These are phyloP conservation scores for Cetoscarus ocellatus DNA, from an alignment of 2,797 vertebrate species.

Conservation along the genomic window DNA sequence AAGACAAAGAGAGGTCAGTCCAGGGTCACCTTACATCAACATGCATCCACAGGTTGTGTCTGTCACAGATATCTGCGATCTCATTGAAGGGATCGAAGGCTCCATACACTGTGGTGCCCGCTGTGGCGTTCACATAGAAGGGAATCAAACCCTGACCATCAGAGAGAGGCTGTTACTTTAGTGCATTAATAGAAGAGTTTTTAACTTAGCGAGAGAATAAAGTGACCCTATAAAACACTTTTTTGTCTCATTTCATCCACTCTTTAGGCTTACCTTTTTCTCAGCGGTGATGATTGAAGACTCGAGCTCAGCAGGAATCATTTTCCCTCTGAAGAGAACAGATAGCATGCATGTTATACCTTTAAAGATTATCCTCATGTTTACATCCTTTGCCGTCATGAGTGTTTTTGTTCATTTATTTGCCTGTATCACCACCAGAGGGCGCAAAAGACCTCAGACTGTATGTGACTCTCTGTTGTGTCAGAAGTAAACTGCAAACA, in stretches of 20 bases:
- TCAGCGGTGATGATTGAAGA: slow-evolving; percentile 73
- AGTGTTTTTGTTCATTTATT: too few species aligned
- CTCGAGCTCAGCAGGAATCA: slow-evolving; percentile 82
- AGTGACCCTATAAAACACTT: too few species aligned
- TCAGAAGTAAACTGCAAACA: too few species aligned
- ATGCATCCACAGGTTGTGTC: slow-evolving; percentile 82
- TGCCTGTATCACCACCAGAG: too few species aligned
- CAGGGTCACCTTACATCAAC: slow-evolving; percentile 74
- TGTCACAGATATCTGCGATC: slow-evolving; percentile 78
- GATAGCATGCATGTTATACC: neutral
- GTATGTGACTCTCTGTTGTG: too few species aligned
- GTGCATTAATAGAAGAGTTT: too few species aligned
- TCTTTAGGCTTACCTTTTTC: slow-evolving; percentile 59
- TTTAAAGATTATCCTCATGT: too few species aligned
- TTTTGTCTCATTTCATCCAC: too few species aligned
- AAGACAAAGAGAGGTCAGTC: neutral
- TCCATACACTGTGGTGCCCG: slow-evolving; percentile 57
- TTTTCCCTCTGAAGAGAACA: slow-evolving; percentile 77
- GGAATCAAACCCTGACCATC: slow-evolving; percentile 75
- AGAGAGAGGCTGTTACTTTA: slow-evolving; percentile 2
- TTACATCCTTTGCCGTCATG: too few species aligned
- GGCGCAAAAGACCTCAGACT: too few species aligned
- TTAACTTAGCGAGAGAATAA: too few species aligned
- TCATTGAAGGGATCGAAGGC: slow-evolving; percentile 76
- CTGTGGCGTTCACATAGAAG: slow-evolving; percentile 83